phyloP scores from a whole-genome alignment of 1,140 invertebrate species.

The Drosophila suzukii region DNA sequence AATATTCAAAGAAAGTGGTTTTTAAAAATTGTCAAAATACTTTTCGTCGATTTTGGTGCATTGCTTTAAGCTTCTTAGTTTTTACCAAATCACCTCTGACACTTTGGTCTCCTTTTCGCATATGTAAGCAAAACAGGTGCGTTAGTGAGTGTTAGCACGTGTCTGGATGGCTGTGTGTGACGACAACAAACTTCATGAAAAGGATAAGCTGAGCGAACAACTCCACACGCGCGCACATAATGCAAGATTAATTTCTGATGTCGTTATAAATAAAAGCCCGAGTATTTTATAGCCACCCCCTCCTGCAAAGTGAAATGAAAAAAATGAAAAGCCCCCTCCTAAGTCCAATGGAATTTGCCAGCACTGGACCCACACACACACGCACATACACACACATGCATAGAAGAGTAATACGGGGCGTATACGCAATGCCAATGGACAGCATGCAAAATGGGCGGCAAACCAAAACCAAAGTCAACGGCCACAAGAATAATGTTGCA shows the following conservation, averaged over 20 bases:
- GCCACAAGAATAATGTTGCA: constrained; percentile 79
- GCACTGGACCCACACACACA: constrained; percentile 18
- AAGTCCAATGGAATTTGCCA: constrained; percentile 9
- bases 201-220: constrained; percentile 65
- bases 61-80: too few relatives aligned
- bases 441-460: constrained; percentile 5
- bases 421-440: constrained; percentile 47
- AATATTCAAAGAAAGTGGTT: too few relatives aligned
- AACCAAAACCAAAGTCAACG: constrained; percentile 55
- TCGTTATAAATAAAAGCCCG: constrained; percentile 80
- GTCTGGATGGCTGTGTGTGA: constrained; percentile 35
- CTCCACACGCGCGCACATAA: constrained; percentile 68
- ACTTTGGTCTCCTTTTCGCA: constrained; percentile 49
- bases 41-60: too few relatives aligned
- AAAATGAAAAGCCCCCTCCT: neutral
- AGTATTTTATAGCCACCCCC: constrained; percentile 67
- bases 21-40: too few relatives aligned
- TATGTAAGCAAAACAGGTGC: constrained; percentile 43
- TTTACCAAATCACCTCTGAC: constrained; percentile 4
- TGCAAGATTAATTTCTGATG: constrained; percentile 82
- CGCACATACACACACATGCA: constrained; percentile 31
- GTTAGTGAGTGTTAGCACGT: constrained; percentile 59
- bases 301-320: too few relatives aligned
- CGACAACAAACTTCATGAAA: constrained; percentile 74
- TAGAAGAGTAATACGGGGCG: constrained; percentile 53